Conservation (phyloP, 2,888 invertebrate genomes). For the Mylabris sibirica region DNA sequence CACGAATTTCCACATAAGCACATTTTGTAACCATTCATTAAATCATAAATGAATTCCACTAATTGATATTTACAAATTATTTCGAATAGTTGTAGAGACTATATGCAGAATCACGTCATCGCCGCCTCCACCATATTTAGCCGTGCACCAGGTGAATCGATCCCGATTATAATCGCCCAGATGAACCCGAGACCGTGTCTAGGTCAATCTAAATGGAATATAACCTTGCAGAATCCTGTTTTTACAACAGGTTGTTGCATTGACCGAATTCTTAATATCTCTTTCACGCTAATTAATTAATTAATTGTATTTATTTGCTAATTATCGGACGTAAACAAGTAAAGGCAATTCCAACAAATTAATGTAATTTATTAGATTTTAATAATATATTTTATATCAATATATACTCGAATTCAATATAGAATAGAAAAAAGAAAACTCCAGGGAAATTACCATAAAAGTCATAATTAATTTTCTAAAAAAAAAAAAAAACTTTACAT, state of each 20-base stretch:
- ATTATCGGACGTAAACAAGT: not conserved
- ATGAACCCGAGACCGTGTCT: conserved; percentile 2
- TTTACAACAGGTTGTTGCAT: not conserved
- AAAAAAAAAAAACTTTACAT: not conserved
- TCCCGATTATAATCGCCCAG: not conserved
- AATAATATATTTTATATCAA: no score
- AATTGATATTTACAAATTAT: not conserved
- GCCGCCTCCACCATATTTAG: not conserved
- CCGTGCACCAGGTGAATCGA: conserved; percentile 5
- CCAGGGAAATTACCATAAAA: not conserved
- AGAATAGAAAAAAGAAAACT: not conserved
- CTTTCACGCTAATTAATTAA: not conserved
- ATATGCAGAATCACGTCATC: not conserved
- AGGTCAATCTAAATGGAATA: not conserved
- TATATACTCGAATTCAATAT: not conserved
- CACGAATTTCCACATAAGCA: not conserved
- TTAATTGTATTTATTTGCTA: not conserved
- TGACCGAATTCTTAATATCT: not conserved
- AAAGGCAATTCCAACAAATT: not conserved
- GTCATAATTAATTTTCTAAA: not conserved
- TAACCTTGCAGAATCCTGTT: not conserved
- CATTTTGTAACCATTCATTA: not conserved
- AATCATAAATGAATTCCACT: not conserved
- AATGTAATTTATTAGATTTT: not conserved
- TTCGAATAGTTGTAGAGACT: not conserved